Conservation (phyloP, 1,140 invertebrate genomes). For the Pseudobourletiella spinata region DNA sequence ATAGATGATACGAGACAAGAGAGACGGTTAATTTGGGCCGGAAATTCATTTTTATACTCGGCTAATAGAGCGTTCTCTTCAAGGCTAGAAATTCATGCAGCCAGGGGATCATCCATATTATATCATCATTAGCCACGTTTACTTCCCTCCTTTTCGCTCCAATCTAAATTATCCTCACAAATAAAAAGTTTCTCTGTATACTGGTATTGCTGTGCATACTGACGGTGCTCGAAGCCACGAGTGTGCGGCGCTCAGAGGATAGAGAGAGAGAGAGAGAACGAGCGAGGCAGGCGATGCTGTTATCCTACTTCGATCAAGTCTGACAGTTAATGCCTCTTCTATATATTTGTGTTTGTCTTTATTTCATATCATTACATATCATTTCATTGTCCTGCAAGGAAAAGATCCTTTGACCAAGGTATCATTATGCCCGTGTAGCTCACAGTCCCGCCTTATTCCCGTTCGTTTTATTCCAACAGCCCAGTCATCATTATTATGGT, state of each 20-base stretch:
- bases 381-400: neutral
- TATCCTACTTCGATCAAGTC: too few species aligned
- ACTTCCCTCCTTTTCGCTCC: constrained; percentile 2
- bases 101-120: constrained; percentile 12
- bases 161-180: constrained; percentile 1
- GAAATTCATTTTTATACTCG: constrained; percentile 36
- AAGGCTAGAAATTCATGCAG: constrained; percentile 9
- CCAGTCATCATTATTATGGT: too few species aligned
- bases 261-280: too few species aligned
- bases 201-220: neutral
- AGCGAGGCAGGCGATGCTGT: too few species aligned
- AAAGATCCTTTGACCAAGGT: neutral
- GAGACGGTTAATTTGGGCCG: constrained; percentile 31
- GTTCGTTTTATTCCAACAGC: too few species aligned
- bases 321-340: neutral
- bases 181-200: neutral
- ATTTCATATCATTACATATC: neutral
- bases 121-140: constrained; percentile 27
- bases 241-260: too few species aligned
- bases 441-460: too few species aligned
- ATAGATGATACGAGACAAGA: neutral
- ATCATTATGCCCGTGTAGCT: neutral
- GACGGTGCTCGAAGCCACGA: too few species aligned
- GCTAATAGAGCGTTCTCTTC: constrained; percentile 34
- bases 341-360: neutral